phyloP scores from a whole-genome alignment of 2,113 vertebrate genomes.

The Micronycteris hirsuta region DNA sequence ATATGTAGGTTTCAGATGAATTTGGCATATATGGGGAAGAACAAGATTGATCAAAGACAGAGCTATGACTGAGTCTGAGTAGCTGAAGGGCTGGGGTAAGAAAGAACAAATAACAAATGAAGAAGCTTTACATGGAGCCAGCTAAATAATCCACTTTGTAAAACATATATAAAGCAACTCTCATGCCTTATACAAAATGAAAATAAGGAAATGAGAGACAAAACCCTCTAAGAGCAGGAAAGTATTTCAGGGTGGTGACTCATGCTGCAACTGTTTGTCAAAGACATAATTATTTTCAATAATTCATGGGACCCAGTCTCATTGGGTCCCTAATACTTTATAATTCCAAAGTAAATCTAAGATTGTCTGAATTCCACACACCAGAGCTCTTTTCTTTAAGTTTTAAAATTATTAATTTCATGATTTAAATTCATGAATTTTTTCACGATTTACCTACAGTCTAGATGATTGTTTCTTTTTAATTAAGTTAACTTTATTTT shows the following conservation, averaged over 20 bases:
- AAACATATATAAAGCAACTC: not conserved
- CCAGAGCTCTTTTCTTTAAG: not conserved
- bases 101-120: not conserved
- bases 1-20: not conserved
- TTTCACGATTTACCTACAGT: no score
- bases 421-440: no score
- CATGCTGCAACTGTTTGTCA: not conserved
- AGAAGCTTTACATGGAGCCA: not conserved
- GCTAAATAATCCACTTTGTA: not conserved
- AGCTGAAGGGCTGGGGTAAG: not conserved
- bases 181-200: not conserved
- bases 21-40: not conserved
- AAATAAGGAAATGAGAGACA: not conserved
- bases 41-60: not conserved
- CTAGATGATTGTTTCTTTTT: not conserved
- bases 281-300: not conserved
- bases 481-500: not conserved
- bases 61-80: not conserved
- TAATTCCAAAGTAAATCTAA: not conserved
- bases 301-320: not conserved
- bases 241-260: not conserved
- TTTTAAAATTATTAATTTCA: not conserved
- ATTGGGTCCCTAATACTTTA: not conserved
- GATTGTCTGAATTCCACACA: not conserved
- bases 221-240: not conserved